phyloP scores from a whole-genome alignment of 64 coral and sea anemone genomes.

The Hydrozoanthus tunicans region DNA sequence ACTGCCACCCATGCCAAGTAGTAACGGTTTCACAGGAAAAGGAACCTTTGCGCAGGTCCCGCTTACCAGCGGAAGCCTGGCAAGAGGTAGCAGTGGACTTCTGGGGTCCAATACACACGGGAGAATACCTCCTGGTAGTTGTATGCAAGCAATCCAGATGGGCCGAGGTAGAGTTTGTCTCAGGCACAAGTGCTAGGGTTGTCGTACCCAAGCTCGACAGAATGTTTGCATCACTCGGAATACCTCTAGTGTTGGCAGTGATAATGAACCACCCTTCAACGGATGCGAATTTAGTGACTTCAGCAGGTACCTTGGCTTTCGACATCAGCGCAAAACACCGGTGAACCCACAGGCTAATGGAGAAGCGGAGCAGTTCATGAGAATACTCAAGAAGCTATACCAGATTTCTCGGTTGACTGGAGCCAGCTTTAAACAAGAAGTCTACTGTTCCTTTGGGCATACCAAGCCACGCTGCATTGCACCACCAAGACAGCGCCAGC shows the following conservation, averaged over 20 bases:
- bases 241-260: slow-evolving; percentile 12
- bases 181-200: slow-evolving; percentile 4
- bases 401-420: slow-evolving; percentile 28
- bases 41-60: slow-evolving; percentile 25
- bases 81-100: slow-evolving; percentile 37
- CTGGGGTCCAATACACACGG: slow-evolving; percentile 30
- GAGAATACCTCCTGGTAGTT: slow-evolving; percentile 47
- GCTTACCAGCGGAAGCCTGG: background rate
- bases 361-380: slow-evolving; percentile 39
- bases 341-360: slow-evolving; percentile 20
- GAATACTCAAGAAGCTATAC: slow-evolving; percentile 22
- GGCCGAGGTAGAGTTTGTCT: slow-evolving; percentile 52
- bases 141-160: slow-evolving; percentile 58
- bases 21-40: slow-evolving; percentile 22
- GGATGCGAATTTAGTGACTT: slow-evolving; percentile 27
- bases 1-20: slow-evolving; percentile 56
- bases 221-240: slow-evolving; percentile 44
- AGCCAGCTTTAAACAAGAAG: slow-evolving; percentile 39
- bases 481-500: slow-evolving; percentile 55
- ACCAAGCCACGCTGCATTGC: slow-evolving; percentile 31
- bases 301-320: slow-evolving; percentile 53
- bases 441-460: slow-evolving; percentile 44
- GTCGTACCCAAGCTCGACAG: slow-evolving; percentile 21
- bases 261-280: slow-evolving; percentile 8
- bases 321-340: slow-evolving; percentile 31